phyloP scores from a whole-genome alignment of 2,113 vertebrate genomes.

The Crocuta crocuta region DNA sequence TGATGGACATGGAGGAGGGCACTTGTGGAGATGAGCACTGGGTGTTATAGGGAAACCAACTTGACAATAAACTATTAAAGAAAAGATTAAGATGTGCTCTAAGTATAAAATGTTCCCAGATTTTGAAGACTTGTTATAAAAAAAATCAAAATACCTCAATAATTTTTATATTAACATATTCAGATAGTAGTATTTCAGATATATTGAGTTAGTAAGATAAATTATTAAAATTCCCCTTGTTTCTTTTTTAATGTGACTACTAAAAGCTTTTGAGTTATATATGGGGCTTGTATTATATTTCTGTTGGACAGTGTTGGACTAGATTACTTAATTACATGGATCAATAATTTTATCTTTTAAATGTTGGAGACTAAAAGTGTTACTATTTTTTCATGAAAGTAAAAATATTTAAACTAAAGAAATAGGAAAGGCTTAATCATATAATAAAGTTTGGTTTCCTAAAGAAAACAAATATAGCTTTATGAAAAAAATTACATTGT shows the following conservation, averaged over 20 bases:
- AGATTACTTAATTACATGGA: conserved; percentile 26
- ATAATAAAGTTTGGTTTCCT: conserved; percentile 55
- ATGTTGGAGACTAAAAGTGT: not conserved
- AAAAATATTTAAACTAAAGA: conserved; percentile 17
- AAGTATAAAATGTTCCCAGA: not conserved
- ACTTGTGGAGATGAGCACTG: too few relatives aligned
- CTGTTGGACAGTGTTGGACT: not conserved
- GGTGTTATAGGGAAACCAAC: too few relatives aligned
- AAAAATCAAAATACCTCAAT: not conserved
- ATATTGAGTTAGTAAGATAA: conserved; percentile 30
- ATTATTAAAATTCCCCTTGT: conserved; percentile 35
- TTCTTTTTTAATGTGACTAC: conserved; percentile 29
- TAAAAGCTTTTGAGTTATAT: conserved; percentile 18
- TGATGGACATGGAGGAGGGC: too few relatives aligned
- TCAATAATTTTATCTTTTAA: conserved; percentile 13
- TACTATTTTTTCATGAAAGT: not conserved
- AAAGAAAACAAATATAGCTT: not conserved
- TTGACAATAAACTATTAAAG: too few relatives aligned
- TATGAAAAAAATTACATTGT: not conserved
- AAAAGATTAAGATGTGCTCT: not conserved
- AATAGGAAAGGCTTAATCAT: conserved; percentile 15
- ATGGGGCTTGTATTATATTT: not conserved
- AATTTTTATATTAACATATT: not conserved
- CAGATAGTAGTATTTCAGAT: conserved; percentile 8
- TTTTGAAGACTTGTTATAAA: not conserved